phyloP scores from a whole-genome alignment of 2,888 invertebrate genomes.

The Melinaea menophilus region DNA sequence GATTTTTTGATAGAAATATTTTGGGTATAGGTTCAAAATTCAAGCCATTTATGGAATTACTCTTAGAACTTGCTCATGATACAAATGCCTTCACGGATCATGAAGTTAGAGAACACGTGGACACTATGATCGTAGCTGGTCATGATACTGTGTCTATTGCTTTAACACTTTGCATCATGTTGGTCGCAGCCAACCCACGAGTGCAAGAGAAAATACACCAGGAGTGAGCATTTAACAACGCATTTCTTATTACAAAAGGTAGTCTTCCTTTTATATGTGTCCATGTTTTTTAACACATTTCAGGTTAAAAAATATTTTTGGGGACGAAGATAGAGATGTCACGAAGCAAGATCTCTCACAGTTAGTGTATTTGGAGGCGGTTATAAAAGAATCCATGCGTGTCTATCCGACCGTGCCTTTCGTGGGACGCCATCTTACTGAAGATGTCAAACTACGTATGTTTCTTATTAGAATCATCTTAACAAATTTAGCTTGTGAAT shows the following conservation, averaged over 20 bases:
- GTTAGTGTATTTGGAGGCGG: conserved; percentile 50
- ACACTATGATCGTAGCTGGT: conserved; percentile 78
- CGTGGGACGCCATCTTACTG: no score
- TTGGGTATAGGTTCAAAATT: conserved; percentile 49
- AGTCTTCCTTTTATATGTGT: no score
- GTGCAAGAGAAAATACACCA: conserved; percentile 46
- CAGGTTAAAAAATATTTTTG: conserved; percentile 46
- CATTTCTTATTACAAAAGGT: no score
- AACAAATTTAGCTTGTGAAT: no score
- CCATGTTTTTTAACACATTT: conserved; percentile 10
- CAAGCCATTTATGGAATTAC: conserved; percentile 53
- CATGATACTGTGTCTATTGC: conserved; percentile 70
- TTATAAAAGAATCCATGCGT: conserved; percentile 52
- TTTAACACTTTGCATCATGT: conserved; percentile 58
- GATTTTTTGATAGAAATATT: background rate
- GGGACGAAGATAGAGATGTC: conserved; percentile 21
- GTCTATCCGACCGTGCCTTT: conserved; percentile 47
- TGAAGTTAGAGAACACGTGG: conserved; percentile 77
- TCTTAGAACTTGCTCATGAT: conserved; percentile 56
- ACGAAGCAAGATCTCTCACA: conserved; percentile 46
- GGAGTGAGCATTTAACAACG: background rate
- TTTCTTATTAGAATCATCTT: conserved; percentile 15
- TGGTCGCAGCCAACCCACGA: conserved; percentile 62
- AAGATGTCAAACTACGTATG: no score
- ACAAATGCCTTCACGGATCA: conserved; percentile 58